Evolutionary conservation across 2,113 vertebrate species (phyloP).

Genomic region (Mustela nigripes): DNA sequence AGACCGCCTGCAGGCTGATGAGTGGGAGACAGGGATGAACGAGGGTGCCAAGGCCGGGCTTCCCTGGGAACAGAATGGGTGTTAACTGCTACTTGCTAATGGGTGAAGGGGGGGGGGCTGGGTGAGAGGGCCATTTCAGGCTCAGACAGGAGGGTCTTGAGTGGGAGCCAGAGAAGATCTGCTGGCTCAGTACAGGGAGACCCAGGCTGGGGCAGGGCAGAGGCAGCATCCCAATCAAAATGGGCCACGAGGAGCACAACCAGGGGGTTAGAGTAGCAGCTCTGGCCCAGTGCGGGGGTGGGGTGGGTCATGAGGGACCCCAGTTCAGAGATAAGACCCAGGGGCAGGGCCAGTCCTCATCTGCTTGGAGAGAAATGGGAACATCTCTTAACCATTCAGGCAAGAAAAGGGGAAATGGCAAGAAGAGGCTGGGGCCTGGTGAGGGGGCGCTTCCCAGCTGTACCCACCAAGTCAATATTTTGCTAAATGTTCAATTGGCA

Average conservation of each 20-base stretch:
- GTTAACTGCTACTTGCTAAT: background rate
- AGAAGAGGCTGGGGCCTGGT: background rate
- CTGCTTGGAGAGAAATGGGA: background rate
- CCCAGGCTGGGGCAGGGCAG: background rate
- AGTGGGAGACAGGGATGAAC: background rate
- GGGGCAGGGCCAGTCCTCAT: background rate
- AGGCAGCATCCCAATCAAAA: background rate
- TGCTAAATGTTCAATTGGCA: slow-evolving; percentile 28
- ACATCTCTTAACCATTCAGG: background rate
- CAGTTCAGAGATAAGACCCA: background rate
- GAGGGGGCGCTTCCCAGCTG: background rate
- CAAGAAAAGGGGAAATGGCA: slow-evolving; percentile 27
- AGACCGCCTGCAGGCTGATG: background rate
- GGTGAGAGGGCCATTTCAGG: background rate
- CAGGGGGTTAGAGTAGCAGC: background rate
- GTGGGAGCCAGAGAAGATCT: background rate
- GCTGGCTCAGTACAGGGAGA: background rate
- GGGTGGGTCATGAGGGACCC: background rate
- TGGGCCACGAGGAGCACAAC: background rate
- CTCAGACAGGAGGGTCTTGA: background rate
- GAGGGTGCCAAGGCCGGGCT: background rate
- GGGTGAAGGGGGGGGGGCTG: background rate
- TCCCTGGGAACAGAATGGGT: background rate
- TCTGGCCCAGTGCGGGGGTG: background rate
- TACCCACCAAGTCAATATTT: slow-evolving; percentile 22